Evolutionary conservation across 2,797 vertebrate species (phyloP), one percentile per base, ranked within the genome.

Genomic region (Cuniculus paca): DNA sequence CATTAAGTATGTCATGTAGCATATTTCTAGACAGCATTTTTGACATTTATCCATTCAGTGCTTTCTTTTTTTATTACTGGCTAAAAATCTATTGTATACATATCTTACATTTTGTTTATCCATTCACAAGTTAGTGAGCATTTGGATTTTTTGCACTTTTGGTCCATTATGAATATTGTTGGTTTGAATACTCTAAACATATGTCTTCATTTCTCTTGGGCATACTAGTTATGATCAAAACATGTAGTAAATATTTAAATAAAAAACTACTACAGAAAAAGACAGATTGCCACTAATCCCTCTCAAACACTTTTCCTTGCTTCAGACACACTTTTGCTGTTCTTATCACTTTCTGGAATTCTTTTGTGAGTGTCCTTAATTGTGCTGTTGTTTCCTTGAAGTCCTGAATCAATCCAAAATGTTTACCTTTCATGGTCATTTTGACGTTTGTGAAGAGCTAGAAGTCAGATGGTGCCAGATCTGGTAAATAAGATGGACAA

Each of bases 41-140:
- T 91, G 78, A 85, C 36, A 4, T 85, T 34, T 20, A 45, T 72
- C 6, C 1, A 0, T 81, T 54, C 45, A 39, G 48, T 61, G n/a
- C 20, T 88, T 83, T 92, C 9, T 84, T 34, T 92, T 58, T 31
- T 74, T 39, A 75, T 92, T 92, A 14, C 34, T 36, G 6, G 74
- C 31, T 85, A 68, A 5, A n/a, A n/a, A 84, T 86, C 31, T 26
- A 17, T 48, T 85, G 8, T 45, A 45, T 34, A 39, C 50, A 50
- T 50, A 68, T n/a, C 13, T 1, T 60, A 42, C 5, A n/a, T 54
- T 90, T 96, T 63, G 14, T 48, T 91, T 91, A 61, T 61, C 17
- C 11, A n/a, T 19, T 93, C 50, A 89, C 12, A 91, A 90, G 14
- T 89, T 91, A 56, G 85, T 92, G 72, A 92, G 24, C 58, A 14